Conservation (phyloP, 2,797 vertebrate species). For the Odontamblyopus lacepedii region DNA sequence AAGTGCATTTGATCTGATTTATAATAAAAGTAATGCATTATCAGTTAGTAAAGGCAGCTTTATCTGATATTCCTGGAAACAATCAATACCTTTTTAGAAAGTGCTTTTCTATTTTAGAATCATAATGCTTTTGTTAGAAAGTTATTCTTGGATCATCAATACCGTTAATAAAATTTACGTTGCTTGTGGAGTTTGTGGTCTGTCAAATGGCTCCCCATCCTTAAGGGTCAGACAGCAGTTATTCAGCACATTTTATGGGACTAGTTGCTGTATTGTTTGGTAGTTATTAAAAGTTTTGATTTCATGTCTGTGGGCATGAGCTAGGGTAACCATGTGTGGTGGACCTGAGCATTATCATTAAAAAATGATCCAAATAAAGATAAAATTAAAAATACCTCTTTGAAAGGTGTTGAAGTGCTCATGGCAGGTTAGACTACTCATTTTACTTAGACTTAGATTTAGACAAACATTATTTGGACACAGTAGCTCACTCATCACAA, state of each 20-base stretch:
- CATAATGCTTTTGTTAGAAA: not conserved
- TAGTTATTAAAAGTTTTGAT: no score
- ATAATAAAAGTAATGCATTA: not conserved
- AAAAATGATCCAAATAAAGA: not conserved
- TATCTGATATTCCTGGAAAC: not conserved
- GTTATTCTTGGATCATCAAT: conserved; percentile 4
- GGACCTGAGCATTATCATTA: not conserved
- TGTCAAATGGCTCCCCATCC: not conserved
- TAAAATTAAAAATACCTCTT: not conserved
- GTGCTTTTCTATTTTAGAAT: conserved; percentile 3
- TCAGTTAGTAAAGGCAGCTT: not conserved
- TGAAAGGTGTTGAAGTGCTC: not conserved
- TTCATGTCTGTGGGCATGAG: no score
- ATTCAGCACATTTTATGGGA: not conserved
- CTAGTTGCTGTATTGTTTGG: no score
- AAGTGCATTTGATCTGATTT: not conserved
- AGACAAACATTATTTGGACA: no score
- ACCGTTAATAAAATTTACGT: not conserved
- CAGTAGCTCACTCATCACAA: no score
- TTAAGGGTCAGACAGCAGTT: not conserved
- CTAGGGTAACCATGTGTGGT: not conserved
- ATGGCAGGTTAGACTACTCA: no score
- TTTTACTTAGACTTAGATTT: no score
- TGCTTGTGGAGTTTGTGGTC: not conserved
- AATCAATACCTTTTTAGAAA: not conserved